These are phyloP conservation scores for Labroides dimidiatus DNA, from an alignment of 2,797 vertebrate genomes.

Conservation along the genomic window DNA sequence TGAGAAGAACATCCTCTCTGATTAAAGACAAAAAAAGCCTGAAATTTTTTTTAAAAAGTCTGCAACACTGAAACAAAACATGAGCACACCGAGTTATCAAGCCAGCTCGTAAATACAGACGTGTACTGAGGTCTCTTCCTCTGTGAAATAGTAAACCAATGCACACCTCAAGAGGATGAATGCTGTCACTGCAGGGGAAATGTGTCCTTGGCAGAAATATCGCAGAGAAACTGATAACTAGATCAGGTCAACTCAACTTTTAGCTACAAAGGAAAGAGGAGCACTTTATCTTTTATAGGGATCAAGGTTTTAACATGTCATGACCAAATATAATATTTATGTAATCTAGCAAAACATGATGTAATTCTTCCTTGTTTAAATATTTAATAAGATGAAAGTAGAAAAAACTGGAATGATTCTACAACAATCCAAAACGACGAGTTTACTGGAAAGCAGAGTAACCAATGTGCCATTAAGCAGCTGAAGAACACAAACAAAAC, in stretches of 20 bases:
- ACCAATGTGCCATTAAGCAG: slow-evolving; percentile 15
- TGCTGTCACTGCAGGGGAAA: slow-evolving; percentile 1
- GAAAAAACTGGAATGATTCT: background rate
- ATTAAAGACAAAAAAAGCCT: too few relatives aligned
- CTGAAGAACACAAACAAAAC: too few relatives aligned
- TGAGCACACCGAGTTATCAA: background rate
- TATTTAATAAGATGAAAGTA: slow-evolving; percentile 5
- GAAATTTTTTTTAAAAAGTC: too few relatives aligned
- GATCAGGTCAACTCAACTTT: background rate
- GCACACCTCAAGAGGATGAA: slow-evolving; percentile 15
- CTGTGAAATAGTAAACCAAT: slow-evolving; percentile 11
- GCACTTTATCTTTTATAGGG: slow-evolving; percentile 24
- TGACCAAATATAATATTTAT: slow-evolving; percentile 34
- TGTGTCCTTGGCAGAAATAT: background rate
- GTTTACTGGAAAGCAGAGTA: slow-evolving; percentile 11
- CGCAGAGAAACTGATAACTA: background rate
- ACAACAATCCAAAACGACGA: background rate
- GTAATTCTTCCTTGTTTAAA: background rate
- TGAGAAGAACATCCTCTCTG: too few relatives aligned
- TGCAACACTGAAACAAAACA: too few relatives aligned
- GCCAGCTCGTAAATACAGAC: too few relatives aligned
- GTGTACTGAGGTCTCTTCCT: background rate
- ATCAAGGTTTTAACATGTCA: too few relatives aligned
- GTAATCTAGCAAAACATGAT: slow-evolving; percentile 2
- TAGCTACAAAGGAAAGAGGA: background rate